Percentiles rank a stretch among this genome's conserved stretches.
These are phyloP conservation scores for Lamellibrachia luymesi DNA, from an alignment of 1,140 invertebrate genomes.

Conservation along the genomic window DNA sequence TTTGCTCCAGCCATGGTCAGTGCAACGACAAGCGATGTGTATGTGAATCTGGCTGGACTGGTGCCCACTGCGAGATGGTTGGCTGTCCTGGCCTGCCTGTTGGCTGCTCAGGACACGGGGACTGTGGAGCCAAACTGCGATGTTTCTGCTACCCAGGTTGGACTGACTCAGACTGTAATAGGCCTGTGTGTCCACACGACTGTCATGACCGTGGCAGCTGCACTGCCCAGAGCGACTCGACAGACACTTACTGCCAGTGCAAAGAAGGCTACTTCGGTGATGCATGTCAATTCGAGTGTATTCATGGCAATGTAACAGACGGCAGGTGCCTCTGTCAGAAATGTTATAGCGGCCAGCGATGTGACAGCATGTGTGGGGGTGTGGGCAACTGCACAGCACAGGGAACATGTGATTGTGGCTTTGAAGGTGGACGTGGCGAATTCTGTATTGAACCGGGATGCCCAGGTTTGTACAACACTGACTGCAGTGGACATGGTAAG, in stretches of 20 bases:
- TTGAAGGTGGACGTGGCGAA: conserved; percentile 31
- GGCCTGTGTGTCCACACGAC: background rate
- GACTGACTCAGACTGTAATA: conserved; percentile 14
- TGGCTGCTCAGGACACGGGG: conserved; percentile 39
- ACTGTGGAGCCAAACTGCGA: background rate
- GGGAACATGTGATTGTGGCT: conserved; percentile 34
- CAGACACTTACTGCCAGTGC: conserved; percentile 15
- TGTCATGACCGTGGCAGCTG: conserved; percentile 5
- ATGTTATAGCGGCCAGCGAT: conserved; percentile 34
- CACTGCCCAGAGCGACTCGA: background rate
- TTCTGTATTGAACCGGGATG: conserved; percentile 32
- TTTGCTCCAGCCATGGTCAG: conserved; percentile 32
- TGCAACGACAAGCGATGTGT: conserved; percentile 30
- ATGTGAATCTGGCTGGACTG: conserved; percentile 35
- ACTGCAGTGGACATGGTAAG: conserved; percentile 32
- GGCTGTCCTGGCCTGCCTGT: conserved; percentile 37
- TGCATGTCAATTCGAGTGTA: conserved; percentile 26
- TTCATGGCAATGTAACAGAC: conserved; percentile 30
- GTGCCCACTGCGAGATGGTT: conserved; percentile 33
- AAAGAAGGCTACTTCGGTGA: conserved; percentile 16
- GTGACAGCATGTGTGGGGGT: conserved; percentile 33
- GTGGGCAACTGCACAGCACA: conserved; percentile 30
- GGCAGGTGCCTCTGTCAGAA: conserved; percentile 32
- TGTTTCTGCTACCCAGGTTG: conserved; percentile 13
- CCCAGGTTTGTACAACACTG: conserved; percentile 29